Percentiles rank a stretch among this genome's conserved stretches.
Evolutionary conservation across 2,888 invertebrate genomes (phyloP).

Genomic region (Cephus nigrinus): DNA sequence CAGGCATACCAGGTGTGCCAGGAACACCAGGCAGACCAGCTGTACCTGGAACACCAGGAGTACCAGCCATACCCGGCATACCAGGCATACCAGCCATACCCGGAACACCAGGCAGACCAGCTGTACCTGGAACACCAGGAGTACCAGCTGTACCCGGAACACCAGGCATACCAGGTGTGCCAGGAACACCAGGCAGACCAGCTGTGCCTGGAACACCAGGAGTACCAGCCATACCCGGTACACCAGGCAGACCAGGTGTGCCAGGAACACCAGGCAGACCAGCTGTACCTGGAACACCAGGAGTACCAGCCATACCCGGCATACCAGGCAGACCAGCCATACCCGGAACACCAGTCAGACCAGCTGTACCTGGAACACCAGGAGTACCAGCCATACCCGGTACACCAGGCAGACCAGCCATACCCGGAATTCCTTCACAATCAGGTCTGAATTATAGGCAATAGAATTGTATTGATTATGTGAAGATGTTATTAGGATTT

Average conservation of each 20-base stretch:
- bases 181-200: conserved; percentile 33
- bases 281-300: conserved; percentile 31
- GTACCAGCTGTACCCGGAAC: conserved; percentile 44
- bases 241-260: conserved; percentile 37
- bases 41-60: conserved; percentile 45
- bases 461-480: too few relatives aligned
- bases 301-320: conserved; percentile 15
- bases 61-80: background rate
- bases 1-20: conserved; percentile 28
- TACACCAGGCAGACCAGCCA: conserved; percentile 21
- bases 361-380: conserved; percentile 32
- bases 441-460: too few relatives aligned
- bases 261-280: conserved; percentile 35
- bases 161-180: conserved; percentile 48
- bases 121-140: conserved; percentile 7
- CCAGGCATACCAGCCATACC: conserved; percentile 41
- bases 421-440: conserved; percentile 60
- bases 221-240: conserved; percentile 34
- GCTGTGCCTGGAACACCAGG: conserved; percentile 36
- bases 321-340: conserved; percentile 27
- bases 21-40: conserved; percentile 40
- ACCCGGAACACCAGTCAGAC: conserved; percentile 36
- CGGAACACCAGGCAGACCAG: conserved; percentile 30
- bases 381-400: conserved; percentile 30
- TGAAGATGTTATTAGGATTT: too few relatives aligned